Evolutionary conservation across 2,888 invertebrate genomes (phyloP), one percentile per base, ranked within the genome.

Genomic region (Drosophila prolongata): DNA sequence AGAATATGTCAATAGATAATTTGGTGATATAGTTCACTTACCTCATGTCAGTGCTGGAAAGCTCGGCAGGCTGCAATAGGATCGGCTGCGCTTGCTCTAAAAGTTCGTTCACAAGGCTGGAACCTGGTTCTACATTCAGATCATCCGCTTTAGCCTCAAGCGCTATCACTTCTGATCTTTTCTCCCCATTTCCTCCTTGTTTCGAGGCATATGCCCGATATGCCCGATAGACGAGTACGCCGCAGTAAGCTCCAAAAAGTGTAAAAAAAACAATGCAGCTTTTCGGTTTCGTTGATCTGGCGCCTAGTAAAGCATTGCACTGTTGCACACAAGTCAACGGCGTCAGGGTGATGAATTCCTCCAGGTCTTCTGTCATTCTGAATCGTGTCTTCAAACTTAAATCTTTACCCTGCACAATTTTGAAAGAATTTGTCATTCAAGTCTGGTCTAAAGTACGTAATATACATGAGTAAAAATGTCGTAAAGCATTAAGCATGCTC

Each of bases 281-380:
- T 8, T 35, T 27, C 1, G 70, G 44, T 8, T 43, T 35, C 0
- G 16, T 1, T n/a, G 30, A 27, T 9, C 42, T 30, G 9, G 60
- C 24, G 30, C 50, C 34, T 24, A 71, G 46, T 1, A 71, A 24
- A 2, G 35, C 44, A 8, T 61, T 70, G 42, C 55, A 56, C 35
- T 61, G 49, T 10, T 56, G 46, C 3, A 61, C 70, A 38, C 70
- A 71, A 6, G 49, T 61, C 19, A 61, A 38, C 2, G 70, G 70
- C 8, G 70, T 71, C 13, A 71, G 44, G 14, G 56, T 61, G 3
- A 71, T 71, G 19, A 47, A 71, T 10, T 61, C 70, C 0, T 70
- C 70, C 3, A 46, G 37, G 16, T 6, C 6, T 1, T 50, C 43
- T 1, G 49, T 8, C 71, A 60, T 66, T 27, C 27, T 52, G 6